phyloP scores from a whole-genome alignment of 2,113 vertebrate species.

The Anarhynchus alexandrinus region DNA sequence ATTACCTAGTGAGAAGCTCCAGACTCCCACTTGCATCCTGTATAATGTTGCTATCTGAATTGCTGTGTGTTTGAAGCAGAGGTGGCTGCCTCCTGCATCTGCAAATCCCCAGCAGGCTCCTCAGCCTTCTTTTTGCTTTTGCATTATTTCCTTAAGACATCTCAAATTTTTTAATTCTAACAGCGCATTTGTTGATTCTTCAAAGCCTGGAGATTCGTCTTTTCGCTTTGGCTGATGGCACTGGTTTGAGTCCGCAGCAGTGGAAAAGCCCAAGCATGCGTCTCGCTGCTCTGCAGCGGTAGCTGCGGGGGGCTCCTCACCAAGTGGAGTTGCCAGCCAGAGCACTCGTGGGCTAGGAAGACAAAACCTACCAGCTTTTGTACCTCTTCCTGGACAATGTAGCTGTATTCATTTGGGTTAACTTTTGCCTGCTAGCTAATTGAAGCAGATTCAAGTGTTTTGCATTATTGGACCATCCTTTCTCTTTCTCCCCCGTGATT shows the following conservation, averaged over 20 bases:
- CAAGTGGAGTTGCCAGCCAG: background rate
- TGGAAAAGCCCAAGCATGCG: fast-evolving
- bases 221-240: background rate
- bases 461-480: background rate
- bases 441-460: background rate
- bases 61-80: background rate
- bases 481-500: background rate
- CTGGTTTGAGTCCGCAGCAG: background rate
- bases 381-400: background rate
- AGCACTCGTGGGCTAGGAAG: background rate
- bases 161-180: background rate
- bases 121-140: background rate
- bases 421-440: background rate
- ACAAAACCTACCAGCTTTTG: background rate
- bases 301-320: fast-evolving
- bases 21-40: background rate
- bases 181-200: background rate
- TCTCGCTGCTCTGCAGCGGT: background rate
- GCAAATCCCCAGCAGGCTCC: background rate
- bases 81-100: background rate
- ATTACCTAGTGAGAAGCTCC: background rate
- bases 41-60: background rate
- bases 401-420: background rate
- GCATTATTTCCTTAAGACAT: background rate
- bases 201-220: background rate